Percentiles rank a stretch among this genome's conserved stretches.
These are phyloP conservation scores for Pseudotriccus pelzelni DNA, from an alignment of 2,797 vertebrate genomes.

Conservation along the genomic window DNA sequence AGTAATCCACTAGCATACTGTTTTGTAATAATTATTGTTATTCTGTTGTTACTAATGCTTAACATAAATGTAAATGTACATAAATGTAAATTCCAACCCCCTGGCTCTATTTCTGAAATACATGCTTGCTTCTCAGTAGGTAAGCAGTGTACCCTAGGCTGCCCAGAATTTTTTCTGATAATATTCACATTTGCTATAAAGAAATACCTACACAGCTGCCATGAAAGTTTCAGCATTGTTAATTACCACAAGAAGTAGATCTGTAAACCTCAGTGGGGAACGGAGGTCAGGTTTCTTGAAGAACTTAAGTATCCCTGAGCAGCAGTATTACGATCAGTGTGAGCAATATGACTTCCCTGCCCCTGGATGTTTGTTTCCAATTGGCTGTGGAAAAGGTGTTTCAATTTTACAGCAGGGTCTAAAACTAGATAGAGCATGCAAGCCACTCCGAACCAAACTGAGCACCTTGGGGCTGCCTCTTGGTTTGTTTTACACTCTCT, in stretches of 20 bases:
- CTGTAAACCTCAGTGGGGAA: not conserved
- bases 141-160: not conserved
- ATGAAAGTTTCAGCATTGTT: not conserved
- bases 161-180: not conserved
- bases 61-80: not conserved
- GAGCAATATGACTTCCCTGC: not conserved
- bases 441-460: not conserved
- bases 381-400: not conserved
- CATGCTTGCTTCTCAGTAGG: not conserved
- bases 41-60: not conserved
- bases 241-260: not conserved
- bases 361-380: not conserved
- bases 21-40: not conserved
- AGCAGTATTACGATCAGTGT: not conserved
- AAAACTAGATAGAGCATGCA: not conserved
- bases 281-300: not conserved
- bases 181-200: not conserved
- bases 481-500: not conserved
- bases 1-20: not conserved
- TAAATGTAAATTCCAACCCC: not conserved
- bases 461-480: not conserved
- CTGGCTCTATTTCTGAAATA: not conserved
- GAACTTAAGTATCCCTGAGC: not conserved
- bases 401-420: not conserved
- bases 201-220: not conserved